A percentile compares a stretch with the other conserved stretches of the same genome.
Conservation (phyloP, 2,113 vertebrate species). For the Nothoprocta perdicaria region DNA sequence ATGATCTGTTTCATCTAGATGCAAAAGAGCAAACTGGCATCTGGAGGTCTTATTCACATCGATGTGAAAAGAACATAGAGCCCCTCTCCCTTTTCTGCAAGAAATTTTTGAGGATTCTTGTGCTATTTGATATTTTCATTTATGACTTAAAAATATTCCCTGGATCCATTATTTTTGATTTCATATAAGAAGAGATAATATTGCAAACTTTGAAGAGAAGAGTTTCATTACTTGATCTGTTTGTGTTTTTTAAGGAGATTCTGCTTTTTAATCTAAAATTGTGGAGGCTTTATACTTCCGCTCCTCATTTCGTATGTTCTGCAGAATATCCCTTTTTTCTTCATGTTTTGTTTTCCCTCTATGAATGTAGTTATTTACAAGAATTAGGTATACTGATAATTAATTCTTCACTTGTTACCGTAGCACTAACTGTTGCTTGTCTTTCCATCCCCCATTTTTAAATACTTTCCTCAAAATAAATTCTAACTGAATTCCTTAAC, state of each 20-base stretch:
- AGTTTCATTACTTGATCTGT: neutral
- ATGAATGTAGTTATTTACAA: neutral
- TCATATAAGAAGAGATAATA: neutral
- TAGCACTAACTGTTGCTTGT: neutral
- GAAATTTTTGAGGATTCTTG: neutral
- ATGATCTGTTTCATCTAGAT: neutral
- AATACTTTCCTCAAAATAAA: neutral
- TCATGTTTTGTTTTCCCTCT: neutral
- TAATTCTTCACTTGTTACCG: neutral
- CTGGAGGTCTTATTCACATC: neutral
- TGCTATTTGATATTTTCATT: neutral
- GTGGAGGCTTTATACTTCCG: neutral
- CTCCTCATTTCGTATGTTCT: neutral
- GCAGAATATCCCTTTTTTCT: neutral
- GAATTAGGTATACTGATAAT: neutral
- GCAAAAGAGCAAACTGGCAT: neutral
- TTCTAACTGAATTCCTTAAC: neutral
- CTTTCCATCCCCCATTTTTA: neutral
- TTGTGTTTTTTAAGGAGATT: neutral
- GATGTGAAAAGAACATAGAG: neutral
- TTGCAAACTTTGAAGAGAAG: neutral
- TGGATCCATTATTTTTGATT: neutral
- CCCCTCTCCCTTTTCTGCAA: neutral
- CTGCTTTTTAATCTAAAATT: neutral
- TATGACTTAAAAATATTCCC: neutral